Percentiles rank a stretch among this genome's conserved stretches.
phyloP scores from a whole-genome alignment of 2,888 invertebrate genomes.

The Chironomus riparius region DNA sequence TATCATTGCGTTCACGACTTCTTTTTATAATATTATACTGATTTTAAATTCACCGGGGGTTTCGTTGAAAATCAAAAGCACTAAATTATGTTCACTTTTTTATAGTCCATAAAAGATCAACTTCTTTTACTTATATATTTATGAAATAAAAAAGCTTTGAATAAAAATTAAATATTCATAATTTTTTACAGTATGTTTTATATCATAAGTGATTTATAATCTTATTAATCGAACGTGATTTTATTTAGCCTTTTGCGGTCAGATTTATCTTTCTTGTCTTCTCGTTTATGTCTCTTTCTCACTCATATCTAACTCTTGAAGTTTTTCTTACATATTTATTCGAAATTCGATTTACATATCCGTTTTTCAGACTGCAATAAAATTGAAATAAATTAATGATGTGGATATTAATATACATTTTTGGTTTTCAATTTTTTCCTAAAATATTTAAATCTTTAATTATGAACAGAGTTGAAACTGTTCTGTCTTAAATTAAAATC shows the following conservation, averaged over 20 bases:
- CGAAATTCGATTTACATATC: neutral
- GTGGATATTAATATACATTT: constrained; percentile 1
- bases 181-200: constrained; percentile 25
- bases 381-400: neutral
- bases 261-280: neutral
- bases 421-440: neutral
- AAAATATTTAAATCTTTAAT: neutral
- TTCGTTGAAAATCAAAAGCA: constrained; percentile 14
- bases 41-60: too few relatives aligned
- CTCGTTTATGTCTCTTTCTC: neutral
- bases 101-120: constrained; percentile 11
- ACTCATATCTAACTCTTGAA: neutral
- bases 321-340: neutral
- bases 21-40: neutral
- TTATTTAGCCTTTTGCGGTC: neutral
- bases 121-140: neutral
- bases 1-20: neutral
- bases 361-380: constrained; percentile 3
- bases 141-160: neutral
- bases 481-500: too few relatives aligned
- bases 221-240: constrained; percentile 20
- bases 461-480: neutral
- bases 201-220: constrained; percentile 26
- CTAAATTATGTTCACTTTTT: constrained; percentile 26
- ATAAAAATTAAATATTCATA: constrained; percentile 23